Evolutionary conservation across 2,797 vertebrate species (phyloP).

Genomic region (Hozukius guyotensis): DNA sequence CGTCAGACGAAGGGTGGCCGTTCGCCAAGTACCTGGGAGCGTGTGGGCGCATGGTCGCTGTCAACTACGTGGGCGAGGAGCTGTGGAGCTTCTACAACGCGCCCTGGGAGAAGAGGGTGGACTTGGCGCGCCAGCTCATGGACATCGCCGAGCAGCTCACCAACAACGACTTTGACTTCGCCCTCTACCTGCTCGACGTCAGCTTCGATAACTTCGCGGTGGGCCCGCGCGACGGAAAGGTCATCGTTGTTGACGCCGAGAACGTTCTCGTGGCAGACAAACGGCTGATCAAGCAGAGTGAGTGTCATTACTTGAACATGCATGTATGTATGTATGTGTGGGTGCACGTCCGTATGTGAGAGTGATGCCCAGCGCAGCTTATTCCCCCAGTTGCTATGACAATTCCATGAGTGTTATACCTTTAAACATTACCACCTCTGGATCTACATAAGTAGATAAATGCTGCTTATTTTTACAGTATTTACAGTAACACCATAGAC

Average conservation of each 20-base stretch:
- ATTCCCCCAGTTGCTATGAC: conserved; percentile 10
- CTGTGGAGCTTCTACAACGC: conserved; percentile 98
- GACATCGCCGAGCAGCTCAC: conserved; percentile 99
- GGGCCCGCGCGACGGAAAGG: conserved; percentile 95
- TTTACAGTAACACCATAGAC: not conserved
- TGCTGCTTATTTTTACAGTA: not conserved
- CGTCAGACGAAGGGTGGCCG: conserved; percentile 98
- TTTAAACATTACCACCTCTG: not conserved
- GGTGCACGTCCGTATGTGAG: not conserved
- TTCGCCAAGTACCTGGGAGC: conserved; percentile 99
- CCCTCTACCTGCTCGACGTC: conserved; percentile 98
- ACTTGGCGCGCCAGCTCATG: conserved; percentile 96
- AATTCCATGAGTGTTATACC: not conserved
- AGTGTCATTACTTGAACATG: conserved; percentile 67
- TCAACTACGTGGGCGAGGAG: conserved; percentile 98
- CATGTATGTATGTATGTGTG: not conserved
- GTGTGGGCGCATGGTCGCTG: conserved; percentile 96
- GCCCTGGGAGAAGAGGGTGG: conserved; percentile 96
- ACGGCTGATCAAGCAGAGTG: conserved; percentile 97
- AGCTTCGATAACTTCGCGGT: conserved; percentile 99
- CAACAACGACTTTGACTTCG: conserved; percentile 99
- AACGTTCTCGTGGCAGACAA: conserved; percentile 98
- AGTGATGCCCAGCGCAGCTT: not conserved
- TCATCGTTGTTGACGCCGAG: conserved; percentile 97
- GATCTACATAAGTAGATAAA: not conserved